These are phyloP conservation scores for Achatina immaculata DNA, from an alignment of 1,140 invertebrate genomes.

Conservation along the genomic window DNA sequence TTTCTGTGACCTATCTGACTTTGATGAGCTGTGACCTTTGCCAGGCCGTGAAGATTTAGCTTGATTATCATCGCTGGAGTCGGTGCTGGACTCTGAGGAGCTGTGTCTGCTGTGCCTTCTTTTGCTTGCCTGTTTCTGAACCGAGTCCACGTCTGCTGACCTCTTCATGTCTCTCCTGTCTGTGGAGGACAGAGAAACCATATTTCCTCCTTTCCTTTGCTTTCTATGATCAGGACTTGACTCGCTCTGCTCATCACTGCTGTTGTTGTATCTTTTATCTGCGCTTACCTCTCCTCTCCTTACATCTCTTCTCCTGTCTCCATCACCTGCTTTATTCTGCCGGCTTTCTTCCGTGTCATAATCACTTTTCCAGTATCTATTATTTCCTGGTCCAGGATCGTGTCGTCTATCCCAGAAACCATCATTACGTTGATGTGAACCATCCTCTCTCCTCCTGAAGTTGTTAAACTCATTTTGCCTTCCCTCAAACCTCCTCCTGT, in stretches of 20 bases:
- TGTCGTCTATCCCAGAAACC: background rate
- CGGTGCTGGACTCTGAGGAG: background rate
- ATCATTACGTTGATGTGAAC: too few relatives aligned
- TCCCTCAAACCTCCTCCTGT: conserved; percentile 9
- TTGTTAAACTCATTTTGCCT: background rate
- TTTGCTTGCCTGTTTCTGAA: background rate
- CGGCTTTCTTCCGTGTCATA: background rate
- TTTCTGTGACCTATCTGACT: background rate
- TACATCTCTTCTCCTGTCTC: background rate
- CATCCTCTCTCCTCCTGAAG: background rate
- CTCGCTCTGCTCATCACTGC: background rate
- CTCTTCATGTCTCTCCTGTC: background rate
- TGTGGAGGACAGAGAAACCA: background rate
- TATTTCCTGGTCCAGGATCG: background rate
- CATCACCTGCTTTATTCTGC: background rate
- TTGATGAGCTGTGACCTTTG: background rate
- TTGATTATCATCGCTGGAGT: background rate
- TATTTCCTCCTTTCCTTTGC: background rate
- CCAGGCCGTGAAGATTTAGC: background rate
- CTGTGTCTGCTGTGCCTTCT: background rate
- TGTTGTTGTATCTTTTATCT: conserved; percentile 6
- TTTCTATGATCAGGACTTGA: background rate
- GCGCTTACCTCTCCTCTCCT: background rate
- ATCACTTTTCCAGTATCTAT: background rate
- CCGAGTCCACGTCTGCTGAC: background rate